A percentile compares a stretch with the other conserved stretches of the same genome.
Evolutionary conservation across 2,797 vertebrate genomes (phyloP).

Genomic region (Taenioides sp.): DNA sequence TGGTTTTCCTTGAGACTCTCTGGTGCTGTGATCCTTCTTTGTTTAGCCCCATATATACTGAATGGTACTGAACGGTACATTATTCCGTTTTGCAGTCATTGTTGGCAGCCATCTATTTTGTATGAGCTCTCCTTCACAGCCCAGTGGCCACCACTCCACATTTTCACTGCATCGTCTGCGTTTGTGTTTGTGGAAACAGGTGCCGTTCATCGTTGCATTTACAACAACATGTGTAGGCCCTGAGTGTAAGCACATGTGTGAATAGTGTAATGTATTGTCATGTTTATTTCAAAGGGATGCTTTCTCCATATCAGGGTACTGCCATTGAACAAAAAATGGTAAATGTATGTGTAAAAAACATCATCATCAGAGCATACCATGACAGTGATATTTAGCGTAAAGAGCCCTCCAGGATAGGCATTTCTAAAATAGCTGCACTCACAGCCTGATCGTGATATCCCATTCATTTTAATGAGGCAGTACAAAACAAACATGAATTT

Average conservation of each 20-base stretch:
- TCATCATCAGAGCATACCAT: no score
- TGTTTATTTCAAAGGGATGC: neutral
- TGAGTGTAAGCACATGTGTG: constrained; percentile 17
- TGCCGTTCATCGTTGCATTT: constrained; percentile 29
- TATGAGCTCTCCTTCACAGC: constrained; percentile 63
- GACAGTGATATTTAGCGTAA: no score
- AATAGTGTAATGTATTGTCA: neutral
- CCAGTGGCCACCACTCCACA: constrained; percentile 50
- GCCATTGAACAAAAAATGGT: no score
- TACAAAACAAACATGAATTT: no score
- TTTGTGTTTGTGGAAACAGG: constrained; percentile 30
- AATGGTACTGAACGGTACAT: constrained; percentile 67
- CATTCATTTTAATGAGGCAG: no score
- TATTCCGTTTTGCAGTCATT: constrained; percentile 66
- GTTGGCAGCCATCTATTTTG: constrained; percentile 66
- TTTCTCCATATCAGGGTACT: neutral
- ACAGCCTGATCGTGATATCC: no score
- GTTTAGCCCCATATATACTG: constrained; percentile 66
- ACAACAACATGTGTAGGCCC: constrained; percentile 16
- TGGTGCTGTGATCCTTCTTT: constrained; percentile 52
- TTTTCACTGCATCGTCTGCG: constrained; percentile 44
- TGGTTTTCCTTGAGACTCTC: constrained; percentile 51
- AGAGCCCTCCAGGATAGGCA: no score
- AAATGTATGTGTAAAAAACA: no score
- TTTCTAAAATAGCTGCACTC: no score